Base-by-base conservation (phyloP, 2,888 invertebrate species). In the Clunio marinus region DNA sequence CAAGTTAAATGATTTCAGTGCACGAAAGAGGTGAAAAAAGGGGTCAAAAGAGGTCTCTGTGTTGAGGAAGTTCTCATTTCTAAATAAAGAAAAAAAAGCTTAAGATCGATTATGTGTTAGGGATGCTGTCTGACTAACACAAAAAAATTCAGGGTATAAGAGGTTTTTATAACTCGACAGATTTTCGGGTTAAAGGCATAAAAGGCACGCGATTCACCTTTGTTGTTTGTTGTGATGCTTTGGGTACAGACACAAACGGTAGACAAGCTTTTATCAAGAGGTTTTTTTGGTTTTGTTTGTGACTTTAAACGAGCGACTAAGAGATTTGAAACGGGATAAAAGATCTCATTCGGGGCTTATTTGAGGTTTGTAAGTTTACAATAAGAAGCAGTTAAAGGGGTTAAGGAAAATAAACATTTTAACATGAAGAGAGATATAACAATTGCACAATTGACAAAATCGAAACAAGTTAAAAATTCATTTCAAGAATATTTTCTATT, bases 141-240 rank as follows among this genome's bases (percentile, higher is more conserved):
- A 46, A 27, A 32, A 25, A 66, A 66, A 51, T 35, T 59, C 51
- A 22, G 66, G 55, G 66, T 15, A 28, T n/a, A 22, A 51, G 27
- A 66, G 5, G 17, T 51, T 35, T 66, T 66, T 51, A 24, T 24
- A 15, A 35, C 25, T 5, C 22, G 22, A 8, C 2, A 20, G 58
- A 27, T 58, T 37, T 55, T 55, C 20, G 35, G 27, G 32, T 28
- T 55, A 55, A 35, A 35, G 22, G 32, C 22, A 28, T 60, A 60
- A 60, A 35, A 58, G 68, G 68, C 68, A 68, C 68, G 68, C 58
- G 68, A 58, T 35, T 68, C 28, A 41, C 59, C 59, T 59, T 35
- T 59, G 24, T 57, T n/a, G n/a, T n/a, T n/a, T n/a, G n/a, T n/a
- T 60, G 62, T 10, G 32, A 27, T 57, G 57, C 27, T 57, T 55